Evolutionary conservation across 2,888 invertebrate species (phyloP).

Genomic region (Linyphia triangularis): DNA sequence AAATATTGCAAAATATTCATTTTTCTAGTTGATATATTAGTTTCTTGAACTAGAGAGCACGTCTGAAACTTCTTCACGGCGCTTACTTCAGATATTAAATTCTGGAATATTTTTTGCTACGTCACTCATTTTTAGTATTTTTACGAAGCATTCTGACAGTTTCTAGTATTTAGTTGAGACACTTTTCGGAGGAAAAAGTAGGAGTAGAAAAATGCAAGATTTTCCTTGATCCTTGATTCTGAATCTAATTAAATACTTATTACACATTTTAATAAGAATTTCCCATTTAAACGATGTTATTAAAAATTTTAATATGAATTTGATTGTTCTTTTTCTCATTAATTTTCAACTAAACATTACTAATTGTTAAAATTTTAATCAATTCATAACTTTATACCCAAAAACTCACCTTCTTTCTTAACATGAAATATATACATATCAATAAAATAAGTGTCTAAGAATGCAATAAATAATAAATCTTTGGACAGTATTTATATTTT

Average conservation of each 20-base stretch:
- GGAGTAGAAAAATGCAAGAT: neutral
- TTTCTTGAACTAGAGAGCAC: conserved; percentile 17
- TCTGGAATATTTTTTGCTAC: conserved; percentile 27
- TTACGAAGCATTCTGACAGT: conserved; percentile 14
- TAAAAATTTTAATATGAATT: no score
- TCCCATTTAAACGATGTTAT: no score
- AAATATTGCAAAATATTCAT: conserved; percentile 58
- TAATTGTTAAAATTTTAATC: no score
- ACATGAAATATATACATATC: no score
- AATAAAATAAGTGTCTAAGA: no score
- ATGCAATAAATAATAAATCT: no score
- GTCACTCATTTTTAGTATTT: conserved; percentile 55
- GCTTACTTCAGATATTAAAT: conserved; percentile 46
- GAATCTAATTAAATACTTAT: neutral
- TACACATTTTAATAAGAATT: no score
- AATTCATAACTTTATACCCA: no score
- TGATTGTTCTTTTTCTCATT: no score
- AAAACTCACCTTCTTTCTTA: no score
- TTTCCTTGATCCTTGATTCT: neutral
- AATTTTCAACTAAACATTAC: no score
- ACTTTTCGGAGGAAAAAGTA: neutral
- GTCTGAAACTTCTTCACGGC: conserved; percentile 6
- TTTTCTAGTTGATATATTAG: conserved; percentile 61
- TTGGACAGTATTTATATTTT: no score
- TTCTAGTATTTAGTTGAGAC: conserved; percentile 21